phyloP scores from a whole-genome alignment of 1,140 invertebrate genomes.

The Nilaparvata lugens region DNA sequence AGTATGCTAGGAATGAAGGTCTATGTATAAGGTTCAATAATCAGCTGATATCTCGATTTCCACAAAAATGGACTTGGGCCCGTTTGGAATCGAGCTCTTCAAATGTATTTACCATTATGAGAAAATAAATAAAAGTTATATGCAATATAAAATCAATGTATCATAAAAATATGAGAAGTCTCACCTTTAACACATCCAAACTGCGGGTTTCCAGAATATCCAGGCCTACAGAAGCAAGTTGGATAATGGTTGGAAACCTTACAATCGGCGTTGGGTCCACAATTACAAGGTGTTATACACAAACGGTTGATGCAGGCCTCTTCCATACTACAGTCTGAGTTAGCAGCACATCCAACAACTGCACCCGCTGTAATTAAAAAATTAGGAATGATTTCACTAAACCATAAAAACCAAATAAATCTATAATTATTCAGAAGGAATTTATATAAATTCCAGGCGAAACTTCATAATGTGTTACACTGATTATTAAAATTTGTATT shows the following conservation, averaged over 20 bases:
- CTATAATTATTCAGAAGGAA: conserved; percentile 3
- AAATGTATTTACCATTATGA: no score
- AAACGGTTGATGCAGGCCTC: conserved; percentile 69
- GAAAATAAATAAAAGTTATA: no score
- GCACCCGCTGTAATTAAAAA: conserved; percentile 38
- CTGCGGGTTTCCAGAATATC: conserved; percentile 75
- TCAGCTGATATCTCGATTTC: no score
- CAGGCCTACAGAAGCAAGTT: conserved; percentile 64
- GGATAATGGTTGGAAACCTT: conserved; percentile 70
- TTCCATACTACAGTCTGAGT: conserved; percentile 64
- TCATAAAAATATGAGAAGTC: conserved; percentile 12
- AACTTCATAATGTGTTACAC: no score
- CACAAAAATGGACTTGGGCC: no score
- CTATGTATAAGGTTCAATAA: no score
- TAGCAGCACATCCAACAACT: conserved; percentile 54
- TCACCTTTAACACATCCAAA: conserved; percentile 63
- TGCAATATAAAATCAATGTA: neutral
- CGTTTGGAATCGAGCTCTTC: no score
- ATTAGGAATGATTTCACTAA: no score
- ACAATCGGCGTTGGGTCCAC: conserved; percentile 72
- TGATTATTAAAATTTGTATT: no score
- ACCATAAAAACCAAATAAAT: no score
- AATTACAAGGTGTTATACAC: conserved; percentile 76
- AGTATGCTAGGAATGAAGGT: no score
- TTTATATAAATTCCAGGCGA: conserved; percentile 3